Percentiles rank a stretch among this genome's conserved stretches.
Conservation (phyloP, 1,140 invertebrate species). For the Wiebesia pumilae region DNA sequence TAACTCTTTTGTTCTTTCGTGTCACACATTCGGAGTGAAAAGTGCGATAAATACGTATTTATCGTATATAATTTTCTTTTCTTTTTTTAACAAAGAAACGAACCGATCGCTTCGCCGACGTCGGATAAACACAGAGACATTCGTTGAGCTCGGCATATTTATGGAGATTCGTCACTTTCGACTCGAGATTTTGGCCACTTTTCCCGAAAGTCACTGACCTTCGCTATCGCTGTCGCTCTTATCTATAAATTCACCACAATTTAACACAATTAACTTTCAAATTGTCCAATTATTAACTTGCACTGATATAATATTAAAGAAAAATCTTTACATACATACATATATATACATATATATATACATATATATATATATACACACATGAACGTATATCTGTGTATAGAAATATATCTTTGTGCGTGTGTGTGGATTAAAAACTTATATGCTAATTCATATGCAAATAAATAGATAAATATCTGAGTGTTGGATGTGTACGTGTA, state of each 20-base stretch:
- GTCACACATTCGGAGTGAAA: slow-evolving; percentile 30
- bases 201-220: slow-evolving; percentile 80
- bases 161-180: slow-evolving; percentile 54
- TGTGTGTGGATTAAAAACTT: too few relatives aligned
- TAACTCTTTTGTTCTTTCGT: slow-evolving; percentile 12
- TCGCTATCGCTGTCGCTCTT: slow-evolving; percentile 95
- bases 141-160: slow-evolving; percentile 49
- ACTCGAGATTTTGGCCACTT: slow-evolving; percentile 53
- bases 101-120: slow-evolving; percentile 46
- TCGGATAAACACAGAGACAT: slow-evolving; percentile 40
- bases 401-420: too few relatives aligned
- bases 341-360: background rate
- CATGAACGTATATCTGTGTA: background rate
- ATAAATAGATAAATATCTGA: slow-evolving; percentile 11
- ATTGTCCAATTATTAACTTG: slow-evolving; percentile 41
- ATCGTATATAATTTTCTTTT: too few relatives aligned
- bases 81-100: slow-evolving; percentile 40
- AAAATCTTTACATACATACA: too few relatives aligned
- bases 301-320: slow-evolving; percentile 35
- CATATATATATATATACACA: background rate
- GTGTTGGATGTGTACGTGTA: background rate
- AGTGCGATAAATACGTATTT: slow-evolving; percentile 30
- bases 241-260: slow-evolving; percentile 75
- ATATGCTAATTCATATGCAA: background rate
- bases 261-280: slow-evolving; percentile 52